phyloP scores from a whole-genome alignment of 2,113 vertebrate species.

The Microcebus ravelobensis region DNA sequence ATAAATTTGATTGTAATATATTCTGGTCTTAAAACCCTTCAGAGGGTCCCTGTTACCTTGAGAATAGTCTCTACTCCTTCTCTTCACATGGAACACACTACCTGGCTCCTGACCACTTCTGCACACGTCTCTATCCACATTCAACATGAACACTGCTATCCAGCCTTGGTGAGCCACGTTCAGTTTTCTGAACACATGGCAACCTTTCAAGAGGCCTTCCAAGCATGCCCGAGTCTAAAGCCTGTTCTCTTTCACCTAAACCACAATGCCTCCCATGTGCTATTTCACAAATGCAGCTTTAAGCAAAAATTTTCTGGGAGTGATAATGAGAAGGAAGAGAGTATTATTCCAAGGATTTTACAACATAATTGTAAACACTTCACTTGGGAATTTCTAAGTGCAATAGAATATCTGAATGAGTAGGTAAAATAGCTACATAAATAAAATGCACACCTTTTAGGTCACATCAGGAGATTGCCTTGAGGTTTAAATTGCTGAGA shows the following conservation, averaged over 20 bases:
- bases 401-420: constrained; percentile 42
- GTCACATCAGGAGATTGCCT: constrained; percentile 55
- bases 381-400: constrained; percentile 56
- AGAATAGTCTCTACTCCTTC: neutral
- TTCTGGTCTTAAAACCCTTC: neutral
- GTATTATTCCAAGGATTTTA: constrained; percentile 57
- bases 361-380: constrained; percentile 34
- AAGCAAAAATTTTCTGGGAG: constrained; percentile 33
- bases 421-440: constrained; percentile 63
- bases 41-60: neutral
- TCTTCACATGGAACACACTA: neutral
- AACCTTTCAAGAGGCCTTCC: neutral
- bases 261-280: neutral
- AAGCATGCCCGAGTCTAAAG: neutral
- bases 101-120: neutral
- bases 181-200: neutral
- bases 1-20: neutral
- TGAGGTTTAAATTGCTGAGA: constrained; percentile 63
- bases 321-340: neutral
- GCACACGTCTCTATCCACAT: neutral
- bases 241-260: neutral
- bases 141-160: neutral
- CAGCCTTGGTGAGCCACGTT: neutral
- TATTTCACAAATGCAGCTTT: constrained; percentile 26
- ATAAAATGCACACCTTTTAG: constrained; percentile 52